Evolutionary conservation across 64 coral and sea anemone species (phyloP).

Genomic region (Orbicella faveolata): DNA sequence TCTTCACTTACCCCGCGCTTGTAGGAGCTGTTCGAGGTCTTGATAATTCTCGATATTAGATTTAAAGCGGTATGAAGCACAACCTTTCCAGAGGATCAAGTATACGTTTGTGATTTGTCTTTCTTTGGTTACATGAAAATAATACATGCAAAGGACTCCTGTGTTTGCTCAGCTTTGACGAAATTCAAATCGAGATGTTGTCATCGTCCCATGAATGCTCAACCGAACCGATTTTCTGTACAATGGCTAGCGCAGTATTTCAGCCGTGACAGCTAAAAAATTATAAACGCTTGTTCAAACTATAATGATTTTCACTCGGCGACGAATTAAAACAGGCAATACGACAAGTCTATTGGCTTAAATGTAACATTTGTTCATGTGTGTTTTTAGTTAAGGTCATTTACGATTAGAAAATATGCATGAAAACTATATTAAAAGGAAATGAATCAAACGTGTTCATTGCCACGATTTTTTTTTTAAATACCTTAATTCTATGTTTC

Average conservation of each 20-base stretch:
- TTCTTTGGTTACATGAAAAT: slow-evolving; percentile 11
- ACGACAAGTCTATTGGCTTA: background rate
- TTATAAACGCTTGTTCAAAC: background rate
- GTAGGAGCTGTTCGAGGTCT: background rate
- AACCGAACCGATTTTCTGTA: background rate
- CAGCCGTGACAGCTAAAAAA: background rate
- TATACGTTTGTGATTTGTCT: slow-evolving; percentile 5
- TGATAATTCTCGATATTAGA: background rate
- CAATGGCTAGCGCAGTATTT: background rate
- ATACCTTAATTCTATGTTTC: background rate
- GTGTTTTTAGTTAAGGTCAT: background rate
- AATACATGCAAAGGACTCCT: slow-evolving; percentile 5
- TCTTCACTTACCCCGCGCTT: background rate
- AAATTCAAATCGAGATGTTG: slow-evolving; percentile 1
- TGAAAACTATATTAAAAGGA: too few species aligned
- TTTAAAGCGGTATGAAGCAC: background rate
- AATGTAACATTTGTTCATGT: background rate
- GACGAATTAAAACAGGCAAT: background rate
- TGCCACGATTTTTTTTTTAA: background rate
- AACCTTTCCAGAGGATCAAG: background rate
- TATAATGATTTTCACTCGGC: background rate
- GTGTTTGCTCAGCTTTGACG: slow-evolving; percentile 29
- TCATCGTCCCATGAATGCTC: background rate
- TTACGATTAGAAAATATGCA: too few species aligned
- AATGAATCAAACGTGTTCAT: too few species aligned